A percentile compares a stretch with the other conserved stretches of the same genome.
phyloP scores from a whole-genome alignment of 2,888 invertebrate species.

The Hypena proboscidalis region DNA sequence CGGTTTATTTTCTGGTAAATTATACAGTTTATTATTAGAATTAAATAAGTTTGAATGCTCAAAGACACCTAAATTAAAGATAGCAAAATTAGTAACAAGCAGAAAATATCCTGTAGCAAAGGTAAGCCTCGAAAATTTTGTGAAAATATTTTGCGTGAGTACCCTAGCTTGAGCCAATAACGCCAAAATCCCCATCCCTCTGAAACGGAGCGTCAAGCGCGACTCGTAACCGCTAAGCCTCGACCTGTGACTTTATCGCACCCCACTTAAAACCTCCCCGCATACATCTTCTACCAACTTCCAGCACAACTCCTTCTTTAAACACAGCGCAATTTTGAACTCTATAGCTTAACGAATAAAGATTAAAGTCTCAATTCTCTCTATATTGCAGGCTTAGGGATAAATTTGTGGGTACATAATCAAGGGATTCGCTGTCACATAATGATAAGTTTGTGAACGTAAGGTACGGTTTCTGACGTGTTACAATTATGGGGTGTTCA shows the following conservation, averaged over 20 bases:
- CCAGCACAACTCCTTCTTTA: conserved; percentile 34
- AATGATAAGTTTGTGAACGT: conserved; percentile 59
- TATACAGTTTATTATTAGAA: too few species aligned
- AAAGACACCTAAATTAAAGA: too few species aligned
- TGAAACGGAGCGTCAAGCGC: conserved; percentile 78
- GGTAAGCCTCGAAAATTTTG: background rate
- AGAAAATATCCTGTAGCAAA: background rate
- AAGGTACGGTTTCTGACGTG: conserved; percentile 42
- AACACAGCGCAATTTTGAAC: conserved; percentile 33
- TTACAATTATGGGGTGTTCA: conserved; percentile 32
- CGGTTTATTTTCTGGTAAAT: too few species aligned
- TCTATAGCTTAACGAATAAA: background rate
- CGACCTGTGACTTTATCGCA: conserved; percentile 79
- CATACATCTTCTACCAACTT: conserved; percentile 40
- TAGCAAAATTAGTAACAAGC: too few species aligned
- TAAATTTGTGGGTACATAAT: conserved; percentile 46
- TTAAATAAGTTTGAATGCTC: too few species aligned
- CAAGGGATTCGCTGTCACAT: conserved; percentile 61
- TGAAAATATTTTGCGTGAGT: background rate
- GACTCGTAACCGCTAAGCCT: conserved; percentile 79
- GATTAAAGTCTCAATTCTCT: background rate
- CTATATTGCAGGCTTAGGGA: too few species aligned
- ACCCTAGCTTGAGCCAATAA: conserved; percentile 68
- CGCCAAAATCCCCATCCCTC: conserved; percentile 75
- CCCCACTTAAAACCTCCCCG: conserved; percentile 52